Percentiles rank a stretch among this genome's conserved stretches.
phyloP scores from a whole-genome alignment of 2,888 invertebrate genomes.

The Tinea trinotella region DNA sequence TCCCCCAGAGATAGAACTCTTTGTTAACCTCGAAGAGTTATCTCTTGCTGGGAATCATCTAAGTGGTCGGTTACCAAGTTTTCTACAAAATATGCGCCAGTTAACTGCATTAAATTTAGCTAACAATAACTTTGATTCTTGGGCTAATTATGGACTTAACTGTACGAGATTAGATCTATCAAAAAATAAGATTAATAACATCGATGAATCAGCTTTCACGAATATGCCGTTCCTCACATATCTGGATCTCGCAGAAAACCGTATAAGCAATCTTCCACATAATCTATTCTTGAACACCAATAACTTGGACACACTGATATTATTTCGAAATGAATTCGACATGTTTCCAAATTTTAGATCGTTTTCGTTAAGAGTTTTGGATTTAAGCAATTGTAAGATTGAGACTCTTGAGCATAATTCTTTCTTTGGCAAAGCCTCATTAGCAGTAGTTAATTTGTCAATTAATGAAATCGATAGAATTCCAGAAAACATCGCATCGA shows the following conservation, averaged over 20 bases:
- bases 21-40: slow-evolving; percentile 60
- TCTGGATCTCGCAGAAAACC: slow-evolving; percentile 80
- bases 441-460: slow-evolving; percentile 75
- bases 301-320: slow-evolving; percentile 70
- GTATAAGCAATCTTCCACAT: slow-evolving; percentile 69
- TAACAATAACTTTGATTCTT: slow-evolving; percentile 65
- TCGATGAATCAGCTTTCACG: slow-evolving; percentile 74
- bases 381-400: slow-evolving; percentile 77
- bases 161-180: slow-evolving; percentile 75
- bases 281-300: slow-evolving; percentile 70
- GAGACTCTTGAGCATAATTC: slow-evolving; percentile 59
- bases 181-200: slow-evolving; percentile 73
- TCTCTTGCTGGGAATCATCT: slow-evolving; percentile 68
- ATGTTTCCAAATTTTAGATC: slow-evolving; percentile 71
- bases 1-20: slow-evolving; percentile 62
- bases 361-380: slow-evolving; percentile 68
- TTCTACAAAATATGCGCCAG: slow-evolving; percentile 58
- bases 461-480: slow-evolving; percentile 76
- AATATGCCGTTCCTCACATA: slow-evolving; percentile 66
- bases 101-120: slow-evolving; percentile 72
- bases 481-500: slow-evolving; percentile 72
- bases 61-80: slow-evolving; percentile 47
- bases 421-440: slow-evolving; percentile 67
- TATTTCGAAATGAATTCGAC: slow-evolving; percentile 77
- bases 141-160: slow-evolving; percentile 39